These are phyloP conservation scores for Nerophis lumbriciformis DNA, from an alignment of 2,113 vertebrate genomes.

Conservation along the genomic window DNA sequence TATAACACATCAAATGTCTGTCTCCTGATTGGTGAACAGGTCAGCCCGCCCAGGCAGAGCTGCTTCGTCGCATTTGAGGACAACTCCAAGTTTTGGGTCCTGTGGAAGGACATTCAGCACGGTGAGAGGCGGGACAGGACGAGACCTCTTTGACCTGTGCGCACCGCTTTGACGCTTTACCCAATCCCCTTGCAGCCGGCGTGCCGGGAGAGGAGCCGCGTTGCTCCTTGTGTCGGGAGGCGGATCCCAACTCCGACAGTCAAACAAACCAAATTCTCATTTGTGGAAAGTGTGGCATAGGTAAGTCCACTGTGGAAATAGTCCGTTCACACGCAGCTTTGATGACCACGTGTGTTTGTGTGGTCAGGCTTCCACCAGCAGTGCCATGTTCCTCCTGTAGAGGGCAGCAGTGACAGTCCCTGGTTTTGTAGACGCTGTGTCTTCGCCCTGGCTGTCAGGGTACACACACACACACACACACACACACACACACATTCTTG, in stretches of 20 bases:
- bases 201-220: conserved; percentile 89
- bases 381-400: conserved; percentile 86
- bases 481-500: conserved; percentile 11
- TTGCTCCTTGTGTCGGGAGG: conserved; percentile 83
- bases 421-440: conserved; percentile 98
- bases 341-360: background rate
- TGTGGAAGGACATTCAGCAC: conserved; percentile 77
- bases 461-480: conserved; percentile 11
- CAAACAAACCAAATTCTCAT: conserved; percentile 81
- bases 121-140: conserved; percentile 62
- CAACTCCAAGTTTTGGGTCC: conserved; percentile 96
- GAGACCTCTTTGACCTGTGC: background rate
- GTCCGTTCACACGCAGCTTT: background rate
- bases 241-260: conserved; percentile 68
- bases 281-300: conserved; percentile 93
- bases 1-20: conserved; percentile 1
- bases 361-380: conserved; percentile 90
- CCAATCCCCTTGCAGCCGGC: conserved; percentile 73
- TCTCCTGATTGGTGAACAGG: conserved; percentile 62
- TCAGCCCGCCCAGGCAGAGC: conserved; percentile 88
- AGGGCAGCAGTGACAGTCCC: conserved; percentile 62
- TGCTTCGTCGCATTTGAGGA: conserved; percentile 96
- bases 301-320: conserved; percentile 68
- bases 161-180: background rate
- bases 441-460: conserved; percentile 81